Evolutionary conservation across 2,888 invertebrate genomes (phyloP).

Genomic region (Cheiracanthium punctorium): DNA sequence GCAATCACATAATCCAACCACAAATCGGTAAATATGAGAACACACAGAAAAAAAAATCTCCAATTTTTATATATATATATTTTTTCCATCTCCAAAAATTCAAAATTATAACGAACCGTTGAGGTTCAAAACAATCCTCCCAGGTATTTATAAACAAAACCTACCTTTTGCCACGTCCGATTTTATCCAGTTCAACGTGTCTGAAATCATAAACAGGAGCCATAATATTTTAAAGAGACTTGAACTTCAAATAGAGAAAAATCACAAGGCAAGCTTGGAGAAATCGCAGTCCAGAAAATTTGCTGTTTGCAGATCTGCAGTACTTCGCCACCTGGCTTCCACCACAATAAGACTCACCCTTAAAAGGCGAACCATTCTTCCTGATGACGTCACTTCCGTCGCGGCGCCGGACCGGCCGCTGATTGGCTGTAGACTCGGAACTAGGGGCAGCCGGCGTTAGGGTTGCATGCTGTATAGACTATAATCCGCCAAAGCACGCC

Average conservation of each 20-base stretch:
- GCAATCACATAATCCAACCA: no score
- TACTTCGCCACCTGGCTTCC: conserved; percentile 47
- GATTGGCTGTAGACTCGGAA: conserved; percentile 39
- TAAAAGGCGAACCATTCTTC: conserved; percentile 65
- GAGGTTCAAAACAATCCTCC: no score
- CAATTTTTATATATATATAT: no score
- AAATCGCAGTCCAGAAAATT: background rate
- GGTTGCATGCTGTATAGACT: conserved; percentile 6
- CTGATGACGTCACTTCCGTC: conserved; percentile 59
- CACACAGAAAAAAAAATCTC: no score
- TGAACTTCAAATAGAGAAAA: background rate
- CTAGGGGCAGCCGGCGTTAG: conserved; percentile 23
- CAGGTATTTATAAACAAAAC: conserved; percentile 14
- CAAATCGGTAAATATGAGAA: no score
- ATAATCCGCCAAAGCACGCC: background rate
- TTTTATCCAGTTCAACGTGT: conserved; percentile 68
- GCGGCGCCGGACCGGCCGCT: conserved; percentile 14
- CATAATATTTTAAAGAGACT: conserved; percentile 27
- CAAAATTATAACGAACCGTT: no score
- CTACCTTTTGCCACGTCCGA: conserved; percentile 67
- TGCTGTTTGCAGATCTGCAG: background rate
- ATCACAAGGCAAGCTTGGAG: background rate
- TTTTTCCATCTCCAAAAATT: no score
- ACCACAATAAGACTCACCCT: conserved; percentile 62
- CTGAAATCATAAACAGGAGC: conserved; percentile 69